Evolutionary conservation across 2,888 invertebrate genomes (phyloP), one percentile per base, ranked within the genome.

Genomic region (Sminthurides aquaticus): DNA sequence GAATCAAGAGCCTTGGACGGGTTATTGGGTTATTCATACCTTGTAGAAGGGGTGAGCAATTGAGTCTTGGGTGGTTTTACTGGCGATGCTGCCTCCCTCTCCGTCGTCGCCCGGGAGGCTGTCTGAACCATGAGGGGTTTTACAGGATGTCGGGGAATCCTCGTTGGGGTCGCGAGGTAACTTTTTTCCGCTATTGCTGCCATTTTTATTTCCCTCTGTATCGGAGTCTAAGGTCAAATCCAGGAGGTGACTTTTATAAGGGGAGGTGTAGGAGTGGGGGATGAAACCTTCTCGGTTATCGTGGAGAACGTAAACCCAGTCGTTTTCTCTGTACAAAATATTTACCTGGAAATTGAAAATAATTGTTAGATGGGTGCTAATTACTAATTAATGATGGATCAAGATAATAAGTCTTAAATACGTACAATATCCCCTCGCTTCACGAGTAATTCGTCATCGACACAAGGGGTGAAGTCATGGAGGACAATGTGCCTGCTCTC

Each of bases 241-340:
- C 2, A 86, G 91, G 59, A 86, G 78, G 79, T 85, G 87, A 78
- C 86, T 90, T 75, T 84, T 88, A 76, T 85, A 91, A 0, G 92
- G 91, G 0, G 92, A 90, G 77, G 93, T 93, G 78, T 94, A 95
- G 0, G 92, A 91, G 78, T 91, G 90, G 1, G 96, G 96, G 75
- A 96, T 93, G 77, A 95, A 96, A 0, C 96, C 96, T 79, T 96
- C 94, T 18, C 59, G 64, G 62, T 68, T 68, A 56, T 69, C 70
- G 60, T 91, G 83, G 77, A 95, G 91, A 1, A 96, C 94, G 80
- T 96, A 96, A 8, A 94, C 93, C 96, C 96, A 96, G 79, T 96
- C 95, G 77, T 95, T 94, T 79, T 96, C 96, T 73, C 93, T 84
- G 79, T 96, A 96, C 69, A 96, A 80, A 68, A 95, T 88, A 80